Percentiles rank a stretch among this genome's conserved stretches.
Conservation (phyloP, 2,888 invertebrate genomes). For the Siphonodentalium dalli region DNA sequence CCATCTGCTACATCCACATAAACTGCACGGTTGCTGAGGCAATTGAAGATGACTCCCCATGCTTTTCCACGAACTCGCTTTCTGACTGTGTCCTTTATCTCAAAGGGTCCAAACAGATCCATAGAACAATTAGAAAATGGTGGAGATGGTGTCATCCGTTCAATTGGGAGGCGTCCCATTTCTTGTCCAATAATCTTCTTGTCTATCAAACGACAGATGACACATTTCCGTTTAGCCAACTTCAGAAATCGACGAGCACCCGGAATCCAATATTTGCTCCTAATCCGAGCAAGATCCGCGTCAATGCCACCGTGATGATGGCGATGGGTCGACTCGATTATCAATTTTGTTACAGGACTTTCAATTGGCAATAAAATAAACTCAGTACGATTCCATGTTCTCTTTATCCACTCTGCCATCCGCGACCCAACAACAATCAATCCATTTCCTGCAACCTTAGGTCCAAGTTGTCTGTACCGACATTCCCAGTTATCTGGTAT, state of each 20-base stretch:
- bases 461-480: not conserved
- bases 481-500: not conserved
- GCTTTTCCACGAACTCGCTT: conserved; percentile 10
- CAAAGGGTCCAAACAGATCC: conserved; percentile 4
- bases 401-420: conserved; percentile 10
- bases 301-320: conserved; percentile 6
- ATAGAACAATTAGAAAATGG: conserved; percentile 4
- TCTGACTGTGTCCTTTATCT: conserved; percentile 7
- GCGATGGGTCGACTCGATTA: not conserved
- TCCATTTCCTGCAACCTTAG: not conserved
- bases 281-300: not conserved
- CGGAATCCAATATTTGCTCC: conserved; percentile 12
- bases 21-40: conserved; percentile 1
- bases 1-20: conserved; percentile 11
- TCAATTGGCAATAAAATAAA: conserved; percentile 4
- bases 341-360: not conserved
- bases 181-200: not conserved
- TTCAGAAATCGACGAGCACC: not conserved
- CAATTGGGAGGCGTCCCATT: conserved; percentile 4
- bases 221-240: not conserved
- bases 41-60: conserved; percentile 8
- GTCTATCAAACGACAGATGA: too few species aligned
- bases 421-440: conserved; percentile 2
- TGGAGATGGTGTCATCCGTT: not conserved
- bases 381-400: conserved; percentile 6